These are phyloP conservation scores for Cnemophilus loriae DNA, from an alignment of 2,113 vertebrate genomes.

Conservation along the genomic window DNA sequence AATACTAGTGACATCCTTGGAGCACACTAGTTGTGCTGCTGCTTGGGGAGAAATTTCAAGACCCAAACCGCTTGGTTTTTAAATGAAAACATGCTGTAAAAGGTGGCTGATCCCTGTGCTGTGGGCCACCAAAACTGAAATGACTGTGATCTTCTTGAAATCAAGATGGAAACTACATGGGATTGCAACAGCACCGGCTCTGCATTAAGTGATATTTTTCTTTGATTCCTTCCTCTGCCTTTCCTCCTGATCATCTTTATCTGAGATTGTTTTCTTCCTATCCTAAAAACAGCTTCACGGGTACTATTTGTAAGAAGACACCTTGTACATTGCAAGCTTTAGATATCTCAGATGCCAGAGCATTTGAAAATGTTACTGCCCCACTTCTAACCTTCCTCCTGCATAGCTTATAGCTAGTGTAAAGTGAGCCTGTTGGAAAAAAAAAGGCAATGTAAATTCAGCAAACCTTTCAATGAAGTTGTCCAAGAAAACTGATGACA, in stretches of 20 bases:
- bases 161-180: background rate
- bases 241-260: background rate
- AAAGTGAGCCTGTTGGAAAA: background rate
- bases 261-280: background rate
- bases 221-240: rapidly evolving
- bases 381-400: background rate
- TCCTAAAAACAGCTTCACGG: background rate
- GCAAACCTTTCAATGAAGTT: background rate
- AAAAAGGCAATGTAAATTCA: background rate
- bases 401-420: background rate
- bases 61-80: background rate
- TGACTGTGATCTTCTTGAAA: background rate
- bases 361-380: background rate
- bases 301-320: background rate
- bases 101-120: background rate
- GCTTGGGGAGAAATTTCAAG: background rate
- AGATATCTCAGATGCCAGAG: background rate
- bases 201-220: background rate
- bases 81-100: background rate
- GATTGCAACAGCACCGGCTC: background rate
- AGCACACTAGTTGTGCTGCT: background rate
- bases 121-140: background rate
- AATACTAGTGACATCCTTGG: background rate
- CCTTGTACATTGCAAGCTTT: background rate
- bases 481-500: background rate